A percentile compares a stretch with the other conserved stretches of the same genome.
These are phyloP conservation scores for Halocaridina rubra DNA, from an alignment of 2,888 invertebrate genomes.

Conservation along the genomic window DNA sequence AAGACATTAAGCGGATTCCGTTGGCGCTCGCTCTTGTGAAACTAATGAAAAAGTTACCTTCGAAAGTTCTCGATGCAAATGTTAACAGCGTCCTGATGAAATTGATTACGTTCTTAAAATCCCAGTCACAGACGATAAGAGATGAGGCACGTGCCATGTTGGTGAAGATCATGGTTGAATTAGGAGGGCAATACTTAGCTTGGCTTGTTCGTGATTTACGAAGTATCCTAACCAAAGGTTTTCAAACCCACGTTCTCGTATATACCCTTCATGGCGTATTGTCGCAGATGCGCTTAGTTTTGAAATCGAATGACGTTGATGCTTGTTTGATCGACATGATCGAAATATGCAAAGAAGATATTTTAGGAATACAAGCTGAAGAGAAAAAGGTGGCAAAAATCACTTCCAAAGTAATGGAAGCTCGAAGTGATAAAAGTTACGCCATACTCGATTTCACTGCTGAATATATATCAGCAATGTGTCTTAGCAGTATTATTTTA, in stretches of 20 bases:
- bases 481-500: conserved; percentile 80
- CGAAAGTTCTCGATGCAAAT: conserved; percentile 79
- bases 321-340: conserved; percentile 80
- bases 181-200: conserved; percentile 85
- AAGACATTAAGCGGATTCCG: conserved; percentile 90
- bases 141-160: conserved; percentile 88
- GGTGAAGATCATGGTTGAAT: conserved; percentile 86
- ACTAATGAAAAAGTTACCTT: conserved; percentile 86
- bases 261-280: conserved; percentile 85
- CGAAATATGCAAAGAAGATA: conserved; percentile 72
- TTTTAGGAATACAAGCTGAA: conserved; percentile 79
- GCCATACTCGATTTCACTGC: conserved; percentile 86
- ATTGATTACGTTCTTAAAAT: conserved; percentile 89
- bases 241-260: conserved; percentile 92
- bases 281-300: conserved; percentile 77
- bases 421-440: conserved; percentile 80
- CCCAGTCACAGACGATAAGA: conserved; percentile 87
- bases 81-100: conserved; percentile 85
- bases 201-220: conserved; percentile 84
- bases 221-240: conserved; percentile 85
- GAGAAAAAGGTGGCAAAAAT: conserved; percentile 93
- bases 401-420: conserved; percentile 76
- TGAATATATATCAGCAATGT: conserved; percentile 81
- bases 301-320: conserved; percentile 84
- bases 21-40: conserved; percentile 93